These are phyloP conservation scores for Campylomormyrus tamandua DNA, from an alignment of 2,113 vertebrate species.

Conservation along the genomic window DNA sequence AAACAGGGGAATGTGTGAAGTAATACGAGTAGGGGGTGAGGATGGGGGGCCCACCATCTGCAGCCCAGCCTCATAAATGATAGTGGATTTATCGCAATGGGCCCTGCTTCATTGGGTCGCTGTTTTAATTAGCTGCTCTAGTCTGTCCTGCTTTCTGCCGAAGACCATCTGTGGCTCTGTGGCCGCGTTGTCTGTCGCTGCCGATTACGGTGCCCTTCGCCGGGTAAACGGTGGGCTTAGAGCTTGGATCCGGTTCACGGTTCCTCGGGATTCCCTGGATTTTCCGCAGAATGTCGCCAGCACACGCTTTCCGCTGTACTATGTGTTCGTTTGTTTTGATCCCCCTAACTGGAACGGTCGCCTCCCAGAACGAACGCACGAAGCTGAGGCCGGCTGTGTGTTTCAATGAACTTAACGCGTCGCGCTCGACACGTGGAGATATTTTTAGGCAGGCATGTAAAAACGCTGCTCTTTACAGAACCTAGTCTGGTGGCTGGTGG, in stretches of 20 bases:
- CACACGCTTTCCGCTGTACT: background rate
- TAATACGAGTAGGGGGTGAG: slow-evolving; percentile 25
- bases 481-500: background rate
- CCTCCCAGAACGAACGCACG: background rate
- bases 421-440: too few species aligned
- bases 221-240: background rate
- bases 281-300: background rate
- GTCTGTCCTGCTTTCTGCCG: slow-evolving; percentile 35
- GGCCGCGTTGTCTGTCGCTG: background rate
- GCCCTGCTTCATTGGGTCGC: slow-evolving; percentile 28
- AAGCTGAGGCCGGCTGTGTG: background rate
- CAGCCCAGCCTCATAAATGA: slow-evolving; percentile 48
- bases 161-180: slow-evolving; percentile 30
- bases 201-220: background rate
- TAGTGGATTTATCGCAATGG: slow-evolving; percentile 41
- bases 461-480: background rate
- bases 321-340: background rate
- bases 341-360: background rate
- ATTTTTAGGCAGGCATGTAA: background rate
- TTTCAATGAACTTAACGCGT: background rate
- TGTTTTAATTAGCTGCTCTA: slow-evolving; percentile 47
- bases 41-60: slow-evolving; percentile 47
- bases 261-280: background rate
- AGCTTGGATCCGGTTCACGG: background rate
- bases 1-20: slow-evolving; percentile 38